phyloP scores from a whole-genome alignment of 2,113 vertebrate species.

The Synodontis membranacea region DNA sequence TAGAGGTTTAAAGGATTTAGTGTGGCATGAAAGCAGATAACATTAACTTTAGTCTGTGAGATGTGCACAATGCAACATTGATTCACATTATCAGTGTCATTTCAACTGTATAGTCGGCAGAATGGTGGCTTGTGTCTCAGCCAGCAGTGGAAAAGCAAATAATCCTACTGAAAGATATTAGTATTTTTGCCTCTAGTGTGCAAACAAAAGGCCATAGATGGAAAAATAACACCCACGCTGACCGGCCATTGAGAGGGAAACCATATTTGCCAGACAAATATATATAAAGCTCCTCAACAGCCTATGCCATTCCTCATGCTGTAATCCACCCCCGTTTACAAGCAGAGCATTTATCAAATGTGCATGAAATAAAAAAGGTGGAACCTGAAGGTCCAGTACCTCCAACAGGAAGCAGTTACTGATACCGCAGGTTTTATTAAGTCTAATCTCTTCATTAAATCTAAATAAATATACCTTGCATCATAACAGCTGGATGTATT shows the following conservation, averaged over 20 bases:
- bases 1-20: neutral
- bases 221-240: neutral
- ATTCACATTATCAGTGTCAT: neutral
- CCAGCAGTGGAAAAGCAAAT: constrained; percentile 33
- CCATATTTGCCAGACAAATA: constrained; percentile 32
- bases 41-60: neutral
- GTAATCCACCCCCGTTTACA: constrained; percentile 12
- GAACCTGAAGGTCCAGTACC: neutral
- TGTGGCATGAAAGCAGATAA: constrained; percentile 3
- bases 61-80: constrained; percentile 1
- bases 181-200: neutral
- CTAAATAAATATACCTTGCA: neutral
- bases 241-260: neutral
- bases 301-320: neutral
- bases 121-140: constrained; percentile 11
- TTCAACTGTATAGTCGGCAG: neutral
- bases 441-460: neutral
- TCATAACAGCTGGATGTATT: neutral
- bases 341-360: neutral
- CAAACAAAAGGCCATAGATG: constrained; percentile 11
- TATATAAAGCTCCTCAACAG: constrained; percentile 18
- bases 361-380: neutral
- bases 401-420: neutral
- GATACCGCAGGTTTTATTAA: neutral
- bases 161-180: neutral